Percentiles rank a stretch among this genome's conserved stretches.
Conservation (phyloP, 2,113 vertebrate genomes). For the Sturnira hondurensis region DNA sequence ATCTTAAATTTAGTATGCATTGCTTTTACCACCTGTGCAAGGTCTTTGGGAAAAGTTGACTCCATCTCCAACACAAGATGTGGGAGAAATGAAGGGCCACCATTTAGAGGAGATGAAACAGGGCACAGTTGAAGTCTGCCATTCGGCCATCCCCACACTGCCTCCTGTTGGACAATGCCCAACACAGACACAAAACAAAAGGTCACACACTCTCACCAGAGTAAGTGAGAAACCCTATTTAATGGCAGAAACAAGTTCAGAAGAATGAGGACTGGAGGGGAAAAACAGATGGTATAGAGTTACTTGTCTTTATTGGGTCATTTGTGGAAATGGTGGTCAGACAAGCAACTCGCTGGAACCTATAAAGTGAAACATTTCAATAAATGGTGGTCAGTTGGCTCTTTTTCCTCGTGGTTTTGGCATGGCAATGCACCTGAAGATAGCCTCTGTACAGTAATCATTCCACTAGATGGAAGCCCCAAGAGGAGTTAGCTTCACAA, state of each 20-base stretch:
- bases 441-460: neutral
- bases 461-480: neutral
- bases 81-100: neutral
- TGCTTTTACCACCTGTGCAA: neutral
- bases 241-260: neutral
- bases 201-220: neutral
- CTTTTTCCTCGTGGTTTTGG: neutral
- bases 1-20: neutral
- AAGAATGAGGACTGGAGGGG: neutral
- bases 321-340: neutral
- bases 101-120: neutral
- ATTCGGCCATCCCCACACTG: neutral
- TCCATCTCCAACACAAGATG: neutral
- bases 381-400: neutral
- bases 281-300: neutral
- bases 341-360: neutral
- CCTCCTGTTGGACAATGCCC: neutral
- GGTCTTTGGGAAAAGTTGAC: neutral
- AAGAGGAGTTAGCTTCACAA: neutral
- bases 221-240: neutral
- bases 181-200: neutral
- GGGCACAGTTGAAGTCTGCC: neutral
- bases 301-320: neutral
- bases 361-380: neutral
- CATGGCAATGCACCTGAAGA: neutral